Evolutionary conservation across 2,797 vertebrate genomes (phyloP), one percentile per base, ranked within the genome.

Genomic region (Dallia pectoralis): DNA sequence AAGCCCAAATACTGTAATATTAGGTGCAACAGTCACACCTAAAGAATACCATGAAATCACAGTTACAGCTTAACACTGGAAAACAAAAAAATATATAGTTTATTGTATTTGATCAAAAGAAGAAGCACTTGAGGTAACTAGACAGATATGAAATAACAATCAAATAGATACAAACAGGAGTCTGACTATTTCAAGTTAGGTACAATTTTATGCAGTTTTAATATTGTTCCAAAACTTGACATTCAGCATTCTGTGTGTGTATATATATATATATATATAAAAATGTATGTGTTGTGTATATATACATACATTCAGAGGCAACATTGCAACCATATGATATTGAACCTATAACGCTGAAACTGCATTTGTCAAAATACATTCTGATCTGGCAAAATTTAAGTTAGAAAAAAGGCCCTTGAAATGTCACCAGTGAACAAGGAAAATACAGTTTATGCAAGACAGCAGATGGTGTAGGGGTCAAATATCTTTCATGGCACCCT

Each of bases 1-100:
- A 25, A 36, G 33, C 8, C 11, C 11, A 19, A 7, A 25, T 22
- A 65, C 5, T 18, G 4, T 40, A 7, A 56, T 70, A 53, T 16
- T 44, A 71, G 7, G 53, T 7, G n/a, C 51, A 78, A 79, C 70
- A 83, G 71, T 71, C 14, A 73, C 87, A 79, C 71, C 88, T 85
- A 75, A 64, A 83, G 87, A 80, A 71, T 75, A 79, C 27, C 27
- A 56, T 65, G 8, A 75, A 71, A n/a, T n/a, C 48, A 33, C 15
- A n/a, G 30, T 15, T 3, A 67, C 4, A 68, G 16, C 11, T 6
- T 15, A 47, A 29, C 22, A 29, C 15, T 27, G 2, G 4, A 49
- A 30, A 8, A 69, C 47, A 51, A 29, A 29, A 53, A 33, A 11
- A 36, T 22, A 25, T 14, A 44, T 12, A 7, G 16, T 68, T 49